A percentile compares a stretch with the other conserved stretches of the same genome.
Evolutionary conservation across 2,888 invertebrate species (phyloP).

Genomic region (Griposia aprilina): DNA sequence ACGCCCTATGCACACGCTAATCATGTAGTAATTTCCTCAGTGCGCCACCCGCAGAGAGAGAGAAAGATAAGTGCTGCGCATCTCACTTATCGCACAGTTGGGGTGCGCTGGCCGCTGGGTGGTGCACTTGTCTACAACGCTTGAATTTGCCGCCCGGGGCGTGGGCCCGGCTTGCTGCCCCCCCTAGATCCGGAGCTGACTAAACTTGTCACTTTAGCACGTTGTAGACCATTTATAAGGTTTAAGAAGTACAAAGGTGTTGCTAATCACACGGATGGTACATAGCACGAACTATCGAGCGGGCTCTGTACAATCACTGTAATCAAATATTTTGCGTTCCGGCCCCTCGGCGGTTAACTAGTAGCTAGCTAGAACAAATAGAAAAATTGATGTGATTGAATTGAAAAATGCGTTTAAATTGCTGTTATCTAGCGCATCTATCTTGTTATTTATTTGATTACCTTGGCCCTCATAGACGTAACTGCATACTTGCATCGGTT

Average conservation of each 20-base stretch:
- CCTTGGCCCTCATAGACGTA: conserved; percentile 5
- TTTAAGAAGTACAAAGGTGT: not conserved
- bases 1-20: no score
- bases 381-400: conserved; percentile 57
- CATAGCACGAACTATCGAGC: not conserved
- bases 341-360: conserved; percentile 43
- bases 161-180: no score
- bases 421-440: conserved; percentile 52
- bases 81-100: no score
- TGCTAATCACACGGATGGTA: not conserved
- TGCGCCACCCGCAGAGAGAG: no score
- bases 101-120: no score
- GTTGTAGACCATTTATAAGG: not conserved
- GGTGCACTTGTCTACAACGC: no score
- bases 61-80: no score
- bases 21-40: no score
- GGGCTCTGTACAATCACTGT: conserved; percentile 23
- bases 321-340: conserved; percentile 48
- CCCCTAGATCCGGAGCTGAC: no score
- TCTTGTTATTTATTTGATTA: conserved; percentile 58
- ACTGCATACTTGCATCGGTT: conserved; percentile 16
- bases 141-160: no score
- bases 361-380: conserved; percentile 45
- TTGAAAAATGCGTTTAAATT: conserved; percentile 56
- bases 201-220: not conserved